These are phyloP conservation scores for Anhinga rufa DNA, from an alignment of 2,113 vertebrate genomes.

Conservation along the genomic window DNA sequence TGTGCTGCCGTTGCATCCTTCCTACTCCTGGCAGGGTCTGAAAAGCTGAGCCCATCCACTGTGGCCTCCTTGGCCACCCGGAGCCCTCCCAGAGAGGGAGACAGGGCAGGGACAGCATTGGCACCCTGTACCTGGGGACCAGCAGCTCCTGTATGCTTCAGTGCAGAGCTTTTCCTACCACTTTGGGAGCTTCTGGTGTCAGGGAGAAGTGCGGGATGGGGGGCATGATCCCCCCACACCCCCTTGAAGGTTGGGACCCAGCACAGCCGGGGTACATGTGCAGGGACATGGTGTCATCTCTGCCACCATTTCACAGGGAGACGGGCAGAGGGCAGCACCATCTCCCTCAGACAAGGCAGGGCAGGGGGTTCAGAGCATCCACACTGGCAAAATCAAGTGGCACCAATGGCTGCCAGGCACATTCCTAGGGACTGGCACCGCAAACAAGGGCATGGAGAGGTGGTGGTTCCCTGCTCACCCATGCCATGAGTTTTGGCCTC, in stretches of 20 bases:
- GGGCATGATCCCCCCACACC: rapidly evolving
- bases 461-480: too few relatives aligned
- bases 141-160: not conserved
- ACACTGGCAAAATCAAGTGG: not conserved
- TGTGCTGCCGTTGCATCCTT: not conserved
- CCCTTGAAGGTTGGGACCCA: not conserved
- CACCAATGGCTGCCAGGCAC: not conserved
- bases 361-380: not conserved
- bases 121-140: not conserved
- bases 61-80: not conserved
- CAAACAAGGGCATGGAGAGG: rapidly evolving
- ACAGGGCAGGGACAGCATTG: not conserved
- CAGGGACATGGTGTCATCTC: rapidly evolving
- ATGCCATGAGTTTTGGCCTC: rapidly evolving
- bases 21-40: too few relatives aligned
- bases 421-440: not conserved
- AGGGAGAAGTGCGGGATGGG: rapidly evolving
- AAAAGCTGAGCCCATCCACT: rapidly evolving
- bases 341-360: not conserved
- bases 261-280: too few relatives aligned
- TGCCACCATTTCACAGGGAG: not conserved
- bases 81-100: not conserved
- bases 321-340: not conserved
- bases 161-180: not conserved
- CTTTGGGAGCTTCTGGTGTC: not conserved